phyloP scores from a whole-genome alignment of 2,888 invertebrate species.

The Drosophila tanythrix region DNA sequence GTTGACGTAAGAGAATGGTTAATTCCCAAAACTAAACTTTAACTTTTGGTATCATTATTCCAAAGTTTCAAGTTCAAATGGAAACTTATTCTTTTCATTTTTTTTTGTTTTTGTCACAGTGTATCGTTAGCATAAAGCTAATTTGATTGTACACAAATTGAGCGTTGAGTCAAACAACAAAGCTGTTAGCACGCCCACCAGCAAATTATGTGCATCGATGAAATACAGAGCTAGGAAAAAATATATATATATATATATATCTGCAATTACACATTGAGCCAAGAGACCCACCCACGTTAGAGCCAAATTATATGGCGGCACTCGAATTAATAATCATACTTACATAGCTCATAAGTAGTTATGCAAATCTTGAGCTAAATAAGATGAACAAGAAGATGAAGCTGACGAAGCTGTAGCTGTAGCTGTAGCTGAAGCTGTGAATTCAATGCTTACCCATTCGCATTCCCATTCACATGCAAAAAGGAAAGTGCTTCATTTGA shows the following conservation, averaged over 20 bases:
- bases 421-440: slow-evolving; percentile 61
- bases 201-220: slow-evolving; percentile 56
- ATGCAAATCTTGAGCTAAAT: slow-evolving; percentile 57
- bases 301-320: slow-evolving; percentile 57
- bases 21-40: not conserved
- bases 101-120: slow-evolving; percentile 6
- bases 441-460: slow-evolving; percentile 29
- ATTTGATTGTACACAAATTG: slow-evolving; percentile 32
- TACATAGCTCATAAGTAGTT: slow-evolving; percentile 38
- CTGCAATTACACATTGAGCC: slow-evolving; percentile 47
- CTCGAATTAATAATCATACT: slow-evolving; percentile 37
- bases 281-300: slow-evolving; percentile 50
- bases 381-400: slow-evolving; percentile 24
- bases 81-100: not conserved
- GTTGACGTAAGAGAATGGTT: not conserved
- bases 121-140: slow-evolving; percentile 53
- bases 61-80: not conserved
- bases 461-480: slow-evolving; percentile 37
- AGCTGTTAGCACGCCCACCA: slow-evolving; percentile 60
- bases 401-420: slow-evolving; percentile 54
- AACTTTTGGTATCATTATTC: not conserved
- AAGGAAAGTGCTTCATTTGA: slow-evolving; percentile 45
- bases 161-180: slow-evolving; percentile 42
- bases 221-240: slow-evolving; percentile 38
- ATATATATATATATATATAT: not conserved